Conservation (phyloP, 1,140 invertebrate genomes). For the Psix sp. region DNA sequence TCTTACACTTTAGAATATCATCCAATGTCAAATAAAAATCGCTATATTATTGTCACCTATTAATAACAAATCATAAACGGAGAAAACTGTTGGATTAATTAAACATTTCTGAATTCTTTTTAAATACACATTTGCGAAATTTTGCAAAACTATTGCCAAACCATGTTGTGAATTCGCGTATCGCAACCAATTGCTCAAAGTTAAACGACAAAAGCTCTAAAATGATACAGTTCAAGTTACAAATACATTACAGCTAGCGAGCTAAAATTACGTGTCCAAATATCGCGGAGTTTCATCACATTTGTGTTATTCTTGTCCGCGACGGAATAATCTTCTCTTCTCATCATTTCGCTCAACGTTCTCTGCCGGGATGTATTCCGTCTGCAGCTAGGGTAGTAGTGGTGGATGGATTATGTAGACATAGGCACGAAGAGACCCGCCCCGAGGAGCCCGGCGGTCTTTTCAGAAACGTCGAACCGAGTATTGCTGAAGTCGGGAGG, state of each 20-base stretch:
- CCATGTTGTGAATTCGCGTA: no score
- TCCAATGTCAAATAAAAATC: no score
- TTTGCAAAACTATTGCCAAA: no score
- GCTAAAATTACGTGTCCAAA: conserved; percentile 19
- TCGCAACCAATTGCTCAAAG: no score
- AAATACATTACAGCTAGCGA: conserved; percentile 15
- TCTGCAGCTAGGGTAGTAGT: conserved; percentile 11
- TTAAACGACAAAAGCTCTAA: conserved; percentile 6
- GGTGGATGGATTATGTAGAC: conserved; percentile 45
- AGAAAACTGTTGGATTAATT: no score
- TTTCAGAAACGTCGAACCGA: conserved; percentile 53
- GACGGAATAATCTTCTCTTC: conserved; percentile 3
- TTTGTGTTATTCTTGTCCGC: conserved; percentile 5
- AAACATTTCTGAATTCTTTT: no score
- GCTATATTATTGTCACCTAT: no score
- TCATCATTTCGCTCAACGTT: conserved; percentile 8
- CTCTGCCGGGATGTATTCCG: conserved; percentile 21
- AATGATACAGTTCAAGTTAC: conserved; percentile 23
- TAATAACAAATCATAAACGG: no score
- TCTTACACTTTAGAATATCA: no score
- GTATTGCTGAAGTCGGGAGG: conserved; percentile 50
- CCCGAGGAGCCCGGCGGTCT: conserved; percentile 51
- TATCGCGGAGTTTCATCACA: conserved; percentile 13
- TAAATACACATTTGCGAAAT: no score
- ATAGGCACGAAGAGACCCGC: conserved; percentile 51